Percentiles rank a stretch among this genome's conserved stretches.
Conservation (phyloP, 2,888 invertebrate genomes). For the Cheiracanthium punctorium region DNA sequence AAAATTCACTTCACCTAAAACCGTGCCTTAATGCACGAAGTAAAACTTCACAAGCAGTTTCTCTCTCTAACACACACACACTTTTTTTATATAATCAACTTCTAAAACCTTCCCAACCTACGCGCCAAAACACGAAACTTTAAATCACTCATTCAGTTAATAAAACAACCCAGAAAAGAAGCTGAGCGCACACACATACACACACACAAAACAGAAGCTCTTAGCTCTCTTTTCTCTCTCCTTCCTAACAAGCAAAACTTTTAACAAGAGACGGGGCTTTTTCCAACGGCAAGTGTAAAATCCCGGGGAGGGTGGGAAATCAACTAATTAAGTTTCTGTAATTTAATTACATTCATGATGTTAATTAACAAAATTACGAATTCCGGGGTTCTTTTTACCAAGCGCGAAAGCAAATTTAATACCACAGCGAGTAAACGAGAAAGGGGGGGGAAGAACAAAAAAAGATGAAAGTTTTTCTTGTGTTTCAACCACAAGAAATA, state of each 20-base stretch:
- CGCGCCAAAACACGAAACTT: background rate
- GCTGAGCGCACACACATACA: background rate
- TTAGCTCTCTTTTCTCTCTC: too few relatives aligned
- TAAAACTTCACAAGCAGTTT: too few relatives aligned
- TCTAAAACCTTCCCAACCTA: background rate
- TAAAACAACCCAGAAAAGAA: background rate
- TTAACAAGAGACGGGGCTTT: background rate
- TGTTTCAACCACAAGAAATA: background rate
- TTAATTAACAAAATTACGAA: conserved; percentile 69
- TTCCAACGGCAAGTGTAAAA: conserved; percentile 10
- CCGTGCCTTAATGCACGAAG: too few relatives aligned
- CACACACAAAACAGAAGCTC: background rate
- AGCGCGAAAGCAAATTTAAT: conserved; percentile 44
- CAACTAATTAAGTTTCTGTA: conserved; percentile 62
- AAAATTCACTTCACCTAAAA: too few relatives aligned
- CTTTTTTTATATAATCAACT: background rate
- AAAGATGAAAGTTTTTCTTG: background rate
- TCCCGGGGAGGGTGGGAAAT: background rate
- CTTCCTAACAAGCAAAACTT: conserved; percentile 11
- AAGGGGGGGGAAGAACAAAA: conserved; percentile 15
- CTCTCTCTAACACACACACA: too few relatives aligned
- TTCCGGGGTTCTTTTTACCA: conserved; percentile 35
- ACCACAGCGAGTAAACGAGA: conserved; percentile 18
- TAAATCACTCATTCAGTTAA: background rate
- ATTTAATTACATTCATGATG: conserved; percentile 68